Evolutionary conservation across 64 coral and sea anemone genomes (phyloP), one percentile per base, ranked within the genome.

Genomic region (Dendronephthya gigantea): DNA sequence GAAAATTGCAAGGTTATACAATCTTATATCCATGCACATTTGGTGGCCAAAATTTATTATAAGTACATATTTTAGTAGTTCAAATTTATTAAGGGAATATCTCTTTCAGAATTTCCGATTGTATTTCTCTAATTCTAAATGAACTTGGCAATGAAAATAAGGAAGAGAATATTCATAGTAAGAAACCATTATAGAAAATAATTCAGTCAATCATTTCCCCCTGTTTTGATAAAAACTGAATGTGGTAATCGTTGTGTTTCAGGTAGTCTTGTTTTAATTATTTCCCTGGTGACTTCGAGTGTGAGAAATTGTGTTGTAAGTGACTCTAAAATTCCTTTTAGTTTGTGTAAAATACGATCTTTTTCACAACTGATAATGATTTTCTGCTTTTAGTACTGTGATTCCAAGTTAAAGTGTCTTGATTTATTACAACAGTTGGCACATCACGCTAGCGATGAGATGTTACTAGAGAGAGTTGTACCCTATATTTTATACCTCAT

Each of bases 401-500:
- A 93, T 15, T 96, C 94, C 39, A 96, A 97, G 48, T 68, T 97
- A 76, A 88, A 89, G 62, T 89, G 86, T 58, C 74, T 97, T 12
- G 94, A 97, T n/a, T 50, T 97, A 1, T 86, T 97, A 35, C 68
- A 90, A 30, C 85, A 87, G 25, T 49, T 97, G 30, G 89, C 91
- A 23, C 86, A 82, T 2, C 94, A 97, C 59, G 86, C 92, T 15
- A 90, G 76, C 45, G 91, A 97, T 50, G 94, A 97, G 17, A 93
- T 93, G 39, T 93, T 97, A 50, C 52, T 93, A 6, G 94, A 97
- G n/a, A 75, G 94, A 6, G 50, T 97, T 8, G 28, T 93, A 35
- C 94, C 94, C 0, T 97, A 97, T 68, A 97, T 97, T 65, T 34
- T 97, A 29, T 97, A 87, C 82, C 87, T 97, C n/a, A 88, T 97